A percentile compares a stretch with the other conserved stretches of the same genome.
phyloP scores from a whole-genome alignment of 2,797 vertebrate species.

The Rhinogobio ventralis region DNA sequence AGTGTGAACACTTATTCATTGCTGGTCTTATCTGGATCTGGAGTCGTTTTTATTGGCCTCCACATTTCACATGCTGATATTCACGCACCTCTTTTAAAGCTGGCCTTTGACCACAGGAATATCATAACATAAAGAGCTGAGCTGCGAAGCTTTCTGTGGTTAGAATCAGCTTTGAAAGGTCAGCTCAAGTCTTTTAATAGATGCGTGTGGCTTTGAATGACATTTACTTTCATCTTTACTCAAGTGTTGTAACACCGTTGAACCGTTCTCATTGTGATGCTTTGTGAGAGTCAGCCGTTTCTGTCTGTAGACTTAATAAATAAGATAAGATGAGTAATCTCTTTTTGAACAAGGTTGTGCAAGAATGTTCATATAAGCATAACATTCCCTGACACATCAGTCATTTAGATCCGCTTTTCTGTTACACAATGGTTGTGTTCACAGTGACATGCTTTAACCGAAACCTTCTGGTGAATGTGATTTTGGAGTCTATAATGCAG shows the following conservation, averaged over 20 bases:
- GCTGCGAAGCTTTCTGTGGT: constrained; percentile 36
- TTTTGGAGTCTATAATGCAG: neutral
- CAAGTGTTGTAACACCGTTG: constrained; percentile 2
- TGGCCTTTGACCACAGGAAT: constrained; percentile 36
- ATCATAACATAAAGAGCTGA: constrained; percentile 27
- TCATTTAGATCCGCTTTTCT: constrained; percentile 18
- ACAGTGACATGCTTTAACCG: neutral
- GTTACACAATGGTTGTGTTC: neutral
- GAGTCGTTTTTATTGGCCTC: neutral
- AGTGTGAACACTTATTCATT: neutral
- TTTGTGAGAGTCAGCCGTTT: neutral
- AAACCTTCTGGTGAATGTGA: neutral
- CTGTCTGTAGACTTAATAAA: constrained; percentile 7
- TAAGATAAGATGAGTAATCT: no score
- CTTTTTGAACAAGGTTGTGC: neutral
- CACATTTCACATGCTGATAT: neutral
- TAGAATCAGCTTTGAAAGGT: constrained; percentile 41
- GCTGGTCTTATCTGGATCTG: neutral
- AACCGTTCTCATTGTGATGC: neutral
- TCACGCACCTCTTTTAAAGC: constrained; percentile 33
- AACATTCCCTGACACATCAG: neutral
- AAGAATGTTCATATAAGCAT: neutral
- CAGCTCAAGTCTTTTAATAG: constrained; percentile 48
- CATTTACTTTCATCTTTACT: constrained; percentile 51
- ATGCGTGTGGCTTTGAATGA: constrained; percentile 29